A percentile compares a stretch with the other conserved stretches of the same genome.
phyloP scores from a whole-genome alignment of 2,888 invertebrate species.

The Thymelicus lineola region DNA sequence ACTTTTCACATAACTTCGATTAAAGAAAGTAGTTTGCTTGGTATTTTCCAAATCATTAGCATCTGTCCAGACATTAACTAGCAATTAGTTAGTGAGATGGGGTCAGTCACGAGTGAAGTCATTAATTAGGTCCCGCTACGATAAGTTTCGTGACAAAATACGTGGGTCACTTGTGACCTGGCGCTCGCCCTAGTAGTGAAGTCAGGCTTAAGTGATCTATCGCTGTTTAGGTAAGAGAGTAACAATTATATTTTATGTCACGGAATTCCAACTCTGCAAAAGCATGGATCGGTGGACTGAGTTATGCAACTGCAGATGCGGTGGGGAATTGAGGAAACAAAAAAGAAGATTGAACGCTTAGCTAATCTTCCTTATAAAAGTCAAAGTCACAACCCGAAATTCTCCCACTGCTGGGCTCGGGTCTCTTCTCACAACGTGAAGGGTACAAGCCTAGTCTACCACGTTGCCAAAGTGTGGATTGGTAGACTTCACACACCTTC shows the following conservation, averaged over 20 bases:
- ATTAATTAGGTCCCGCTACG: conserved; percentile 34
- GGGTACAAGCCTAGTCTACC: too few relatives aligned
- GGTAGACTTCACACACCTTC: too few relatives aligned
- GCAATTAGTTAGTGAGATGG: conserved; percentile 37
- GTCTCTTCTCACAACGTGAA: too few relatives aligned
- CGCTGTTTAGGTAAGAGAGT: conserved; percentile 7
- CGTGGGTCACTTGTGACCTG: conserved; percentile 20
- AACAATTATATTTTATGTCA: not conserved
- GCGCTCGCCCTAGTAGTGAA: conserved; percentile 23
- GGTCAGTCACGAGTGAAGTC: conserved; percentile 35
- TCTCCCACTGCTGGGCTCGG: too few relatives aligned
- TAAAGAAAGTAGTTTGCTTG: not conserved
- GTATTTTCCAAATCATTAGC: conserved; percentile 18
- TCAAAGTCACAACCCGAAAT: too few relatives aligned
- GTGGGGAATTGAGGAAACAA: too few relatives aligned
- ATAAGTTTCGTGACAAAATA: conserved; percentile 33
- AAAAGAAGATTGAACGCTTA: too few relatives aligned
- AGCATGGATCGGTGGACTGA: too few relatives aligned
- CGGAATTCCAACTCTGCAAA: too few relatives aligned
- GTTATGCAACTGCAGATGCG: too few relatives aligned
- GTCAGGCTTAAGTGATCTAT: conserved; percentile 18
- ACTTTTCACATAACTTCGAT: not conserved
- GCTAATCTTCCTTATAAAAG: too few relatives aligned
- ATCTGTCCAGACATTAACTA: conserved; percentile 31
- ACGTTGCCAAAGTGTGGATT: too few relatives aligned